Evolutionary conservation across 2,888 invertebrate species (phyloP).

Genomic region (Rhagonycha lutea): DNA sequence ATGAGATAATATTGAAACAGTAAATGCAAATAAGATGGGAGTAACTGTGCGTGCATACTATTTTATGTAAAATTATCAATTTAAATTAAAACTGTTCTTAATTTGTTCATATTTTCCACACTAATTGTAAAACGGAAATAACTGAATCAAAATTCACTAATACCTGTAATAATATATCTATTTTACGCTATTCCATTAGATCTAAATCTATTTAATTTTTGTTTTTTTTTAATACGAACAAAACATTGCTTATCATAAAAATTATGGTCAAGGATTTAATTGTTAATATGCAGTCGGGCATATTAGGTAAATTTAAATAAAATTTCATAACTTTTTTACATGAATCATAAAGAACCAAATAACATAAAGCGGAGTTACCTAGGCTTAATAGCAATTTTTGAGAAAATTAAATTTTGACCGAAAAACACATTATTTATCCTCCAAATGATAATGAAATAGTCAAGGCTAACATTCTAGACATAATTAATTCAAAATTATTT

Average conservation of each 20-base stretch:
- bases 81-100: not conserved
- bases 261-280: constrained; percentile 2
- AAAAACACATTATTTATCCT: not conserved
- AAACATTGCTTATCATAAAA: not conserved
- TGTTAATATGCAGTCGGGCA: not conserved
- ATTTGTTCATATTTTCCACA: not conserved
- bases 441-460: not conserved
- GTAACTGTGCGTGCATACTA: not conserved
- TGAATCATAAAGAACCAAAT: not conserved
- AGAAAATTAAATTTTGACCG: not conserved
- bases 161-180: not conserved
- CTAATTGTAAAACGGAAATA: constrained; percentile 7
- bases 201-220: constrained; percentile 2
- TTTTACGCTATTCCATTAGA: constrained; percentile 9
- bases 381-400: not conserved
- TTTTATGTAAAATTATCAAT: not conserved
- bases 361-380: too few relatives aligned
- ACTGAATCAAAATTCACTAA: constrained; percentile 11
- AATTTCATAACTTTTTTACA: not conserved
- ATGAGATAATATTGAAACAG: not conserved
- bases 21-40: not conserved
- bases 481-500: not conserved
- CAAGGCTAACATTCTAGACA: not conserved
- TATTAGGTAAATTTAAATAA: not conserved
- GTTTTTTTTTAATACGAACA: not conserved